These are phyloP conservation scores for Aurelia sp. DNA, from an alignment of 30 jellyfish, hydroid and myxozoan genomes.

Conservation along the genomic window DNA sequence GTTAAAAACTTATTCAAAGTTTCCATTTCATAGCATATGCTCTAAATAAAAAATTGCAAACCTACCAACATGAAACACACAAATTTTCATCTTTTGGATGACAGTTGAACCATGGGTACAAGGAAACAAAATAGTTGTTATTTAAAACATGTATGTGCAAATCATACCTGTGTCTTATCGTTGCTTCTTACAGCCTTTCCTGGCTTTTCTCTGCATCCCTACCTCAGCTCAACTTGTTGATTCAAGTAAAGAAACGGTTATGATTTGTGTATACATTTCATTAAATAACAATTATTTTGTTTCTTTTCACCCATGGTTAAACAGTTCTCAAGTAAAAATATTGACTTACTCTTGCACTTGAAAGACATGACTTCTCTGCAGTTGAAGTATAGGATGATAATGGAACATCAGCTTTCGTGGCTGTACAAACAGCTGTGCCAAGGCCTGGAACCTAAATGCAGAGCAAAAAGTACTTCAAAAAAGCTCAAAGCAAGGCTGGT, in stretches of 20 bases:
- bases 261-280: not conserved
- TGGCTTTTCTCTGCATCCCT: no score
- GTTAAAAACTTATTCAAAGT: no score
- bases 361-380: not conserved
- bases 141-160: no score
- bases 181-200: no score
- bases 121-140: no score
- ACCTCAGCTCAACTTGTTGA: not conserved
- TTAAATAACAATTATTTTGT: not conserved
- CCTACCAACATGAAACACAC: not conserved
- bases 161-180: no score
- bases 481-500: no score
- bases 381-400: not conserved
- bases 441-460: not conserved
- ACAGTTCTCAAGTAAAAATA: not conserved
- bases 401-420: constrained; percentile 20
- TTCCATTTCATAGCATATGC: no score
- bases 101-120: no score
- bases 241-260: not conserved
- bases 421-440: not conserved
- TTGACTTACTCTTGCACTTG: constrained; percentile 18
- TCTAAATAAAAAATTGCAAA: not conserved
- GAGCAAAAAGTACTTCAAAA: no score
- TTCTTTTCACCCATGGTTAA: not conserved
- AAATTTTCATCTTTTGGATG: no score